Evolutionary conservation across 2,888 invertebrate species (phyloP).

Genomic region (Philhelius pedissequus): DNA sequence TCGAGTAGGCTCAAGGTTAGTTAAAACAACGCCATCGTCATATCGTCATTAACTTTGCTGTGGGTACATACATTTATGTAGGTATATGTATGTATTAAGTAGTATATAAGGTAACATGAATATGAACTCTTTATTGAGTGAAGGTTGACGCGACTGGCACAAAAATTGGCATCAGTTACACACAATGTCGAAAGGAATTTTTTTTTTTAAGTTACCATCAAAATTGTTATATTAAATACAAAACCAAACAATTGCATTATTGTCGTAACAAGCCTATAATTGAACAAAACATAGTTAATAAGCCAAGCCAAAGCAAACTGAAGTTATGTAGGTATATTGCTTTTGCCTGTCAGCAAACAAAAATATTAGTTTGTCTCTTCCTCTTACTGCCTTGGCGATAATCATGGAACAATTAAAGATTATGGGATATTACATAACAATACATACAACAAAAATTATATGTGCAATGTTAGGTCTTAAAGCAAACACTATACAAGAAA

Average conservation of each 20-base stretch:
- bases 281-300: background rate
- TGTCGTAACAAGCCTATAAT: background rate
- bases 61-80: too few relatives aligned
- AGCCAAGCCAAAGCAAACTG: background rate
- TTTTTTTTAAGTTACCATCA: background rate
- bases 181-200: background rate
- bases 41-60: background rate
- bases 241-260: constrained; percentile 19
- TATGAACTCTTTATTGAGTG: constrained; percentile 29
- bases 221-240: background rate
- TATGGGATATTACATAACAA: constrained; percentile 19
- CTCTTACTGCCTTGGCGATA: background rate
- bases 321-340: background rate
- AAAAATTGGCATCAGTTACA: constrained; percentile 9
- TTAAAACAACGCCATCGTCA: constrained; percentile 25
- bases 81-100: background rate
- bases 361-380: background rate
- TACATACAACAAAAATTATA: background rate
- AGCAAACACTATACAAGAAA: background rate
- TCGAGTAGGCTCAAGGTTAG: constrained; percentile 46
- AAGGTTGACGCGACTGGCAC: constrained; percentile 16
- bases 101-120: background rate
- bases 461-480: constrained; percentile 6
- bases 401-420: background rate
- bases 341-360: background rate